A percentile compares a stretch with the other conserved stretches of the same genome.
phyloP scores from a whole-genome alignment of 2,888 invertebrate species.

The Eremobia ochroleuca region DNA sequence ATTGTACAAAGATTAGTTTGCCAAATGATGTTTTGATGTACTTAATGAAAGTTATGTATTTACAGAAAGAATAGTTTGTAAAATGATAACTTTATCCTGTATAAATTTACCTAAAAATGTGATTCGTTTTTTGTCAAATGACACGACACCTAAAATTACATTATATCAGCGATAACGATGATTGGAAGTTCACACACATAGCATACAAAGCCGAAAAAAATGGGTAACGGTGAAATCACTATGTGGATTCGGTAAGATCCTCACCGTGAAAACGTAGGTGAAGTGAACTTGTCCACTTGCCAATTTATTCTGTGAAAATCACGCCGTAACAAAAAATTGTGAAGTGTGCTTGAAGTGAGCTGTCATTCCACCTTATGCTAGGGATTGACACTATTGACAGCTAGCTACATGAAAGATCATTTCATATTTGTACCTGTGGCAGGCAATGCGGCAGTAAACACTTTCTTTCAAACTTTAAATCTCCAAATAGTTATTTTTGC shows the following conservation, averaged over 20 bases:
- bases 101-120: too few relatives aligned
- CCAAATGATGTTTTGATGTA: too few relatives aligned
- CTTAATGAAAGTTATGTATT: too few relatives aligned
- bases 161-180: not conserved
- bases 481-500: not conserved
- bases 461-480: not conserved
- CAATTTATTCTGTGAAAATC: not conserved
- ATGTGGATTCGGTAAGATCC: not conserved
- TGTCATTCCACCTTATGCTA: not conserved
- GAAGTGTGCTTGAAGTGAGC: not conserved
- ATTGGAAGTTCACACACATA: not conserved
- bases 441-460: not conserved
- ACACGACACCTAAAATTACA: too few relatives aligned
- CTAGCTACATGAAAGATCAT: not conserved
- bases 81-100: too few relatives aligned
- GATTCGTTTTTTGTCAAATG: too few relatives aligned
- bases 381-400: not conserved
- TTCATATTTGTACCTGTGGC: not conserved
- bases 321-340: too few relatives aligned
- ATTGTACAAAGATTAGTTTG: too few relatives aligned
- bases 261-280: not conserved
- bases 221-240: not conserved
- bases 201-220: not conserved
- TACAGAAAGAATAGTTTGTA: too few relatives aligned
- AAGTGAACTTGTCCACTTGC: not conserved